These are phyloP conservation scores for Ceramica pisi DNA, from an alignment of 2,888 invertebrate species.

Conservation along the genomic window DNA sequence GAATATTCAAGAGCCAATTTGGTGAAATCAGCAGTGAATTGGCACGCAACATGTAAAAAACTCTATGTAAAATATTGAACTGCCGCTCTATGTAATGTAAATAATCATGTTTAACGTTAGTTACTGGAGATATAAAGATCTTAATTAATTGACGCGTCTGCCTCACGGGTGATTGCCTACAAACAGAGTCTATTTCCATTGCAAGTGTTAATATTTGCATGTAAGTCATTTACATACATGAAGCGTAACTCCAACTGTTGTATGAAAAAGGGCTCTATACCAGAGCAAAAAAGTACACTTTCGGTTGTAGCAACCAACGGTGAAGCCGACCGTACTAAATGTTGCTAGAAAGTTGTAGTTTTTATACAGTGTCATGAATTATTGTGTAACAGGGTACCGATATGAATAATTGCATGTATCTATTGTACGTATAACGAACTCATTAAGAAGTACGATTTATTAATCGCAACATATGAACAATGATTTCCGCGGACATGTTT, in stretches of 20 bases:
- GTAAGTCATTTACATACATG: constrained; percentile 3
- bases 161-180: constrained; percentile 27
- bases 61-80: constrained; percentile 45
- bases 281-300: constrained; percentile 29
- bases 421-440: constrained; percentile 55
- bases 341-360: constrained; percentile 75
- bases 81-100: constrained; percentile 55
- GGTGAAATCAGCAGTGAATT: not conserved
- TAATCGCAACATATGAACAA: constrained; percentile 23
- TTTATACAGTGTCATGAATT: constrained; percentile 76
- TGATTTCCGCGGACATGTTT: constrained; percentile 50
- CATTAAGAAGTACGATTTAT: constrained; percentile 42
- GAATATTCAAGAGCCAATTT: too few relatives aligned
- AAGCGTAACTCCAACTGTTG: not conserved
- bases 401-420: constrained; percentile 62
- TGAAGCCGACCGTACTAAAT: constrained; percentile 56
- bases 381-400: constrained; percentile 79
- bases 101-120: constrained; percentile 66
- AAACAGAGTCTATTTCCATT: constrained; percentile 10
- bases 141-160: constrained; percentile 48
- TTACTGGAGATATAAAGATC: constrained; percentile 57
- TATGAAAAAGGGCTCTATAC: constrained; percentile 29
- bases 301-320: constrained; percentile 46
- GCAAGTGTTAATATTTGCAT: constrained; percentile 18
- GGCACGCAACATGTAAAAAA: not conserved